Percentiles rank a stretch among this genome's conserved stretches.
Conservation (phyloP, 2,797 vertebrate species). For the Chaetophractus vellerosus region DNA sequence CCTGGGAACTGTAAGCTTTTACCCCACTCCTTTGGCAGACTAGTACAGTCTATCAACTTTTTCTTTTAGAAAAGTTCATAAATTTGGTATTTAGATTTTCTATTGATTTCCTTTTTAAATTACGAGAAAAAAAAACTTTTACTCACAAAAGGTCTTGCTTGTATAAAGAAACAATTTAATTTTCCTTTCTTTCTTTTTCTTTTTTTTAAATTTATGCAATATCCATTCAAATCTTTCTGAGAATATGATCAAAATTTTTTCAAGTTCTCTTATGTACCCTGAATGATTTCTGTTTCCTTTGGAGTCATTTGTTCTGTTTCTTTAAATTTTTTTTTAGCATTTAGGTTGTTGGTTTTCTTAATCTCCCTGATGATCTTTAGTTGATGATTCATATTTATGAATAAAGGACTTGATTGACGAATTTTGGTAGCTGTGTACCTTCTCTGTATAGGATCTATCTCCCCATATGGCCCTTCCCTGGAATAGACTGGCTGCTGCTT, state of each 20-base stretch:
- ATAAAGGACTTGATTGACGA: not conserved
- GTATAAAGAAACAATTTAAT: not conserved
- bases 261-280: not conserved
- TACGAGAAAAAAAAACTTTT: constrained; percentile 37
- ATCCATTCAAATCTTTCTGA: not conserved
- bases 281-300: not conserved
- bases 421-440: not conserved
- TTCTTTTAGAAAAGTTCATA: constrained; percentile 4
- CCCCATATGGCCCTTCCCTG: not conserved
- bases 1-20: no score
- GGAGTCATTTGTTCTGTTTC: not conserved
- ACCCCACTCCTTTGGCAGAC: no score
- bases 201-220: not conserved
- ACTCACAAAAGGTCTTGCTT: not conserved
- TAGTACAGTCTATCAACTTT: not conserved
- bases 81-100: not conserved
- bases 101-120: not conserved
- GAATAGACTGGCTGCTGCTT: not conserved
- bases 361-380: constrained; percentile 9
- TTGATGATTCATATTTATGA: constrained; percentile 6
- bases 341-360: not conserved
- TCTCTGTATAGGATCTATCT: constrained; percentile 10
- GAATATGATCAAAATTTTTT: constrained; percentile 13
- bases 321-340: constrained; percentile 31
- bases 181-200: not conserved